Evolutionary conservation across 1,140 invertebrate genomes (phyloP).

Genomic region (Hylaeus volcanicus): DNA sequence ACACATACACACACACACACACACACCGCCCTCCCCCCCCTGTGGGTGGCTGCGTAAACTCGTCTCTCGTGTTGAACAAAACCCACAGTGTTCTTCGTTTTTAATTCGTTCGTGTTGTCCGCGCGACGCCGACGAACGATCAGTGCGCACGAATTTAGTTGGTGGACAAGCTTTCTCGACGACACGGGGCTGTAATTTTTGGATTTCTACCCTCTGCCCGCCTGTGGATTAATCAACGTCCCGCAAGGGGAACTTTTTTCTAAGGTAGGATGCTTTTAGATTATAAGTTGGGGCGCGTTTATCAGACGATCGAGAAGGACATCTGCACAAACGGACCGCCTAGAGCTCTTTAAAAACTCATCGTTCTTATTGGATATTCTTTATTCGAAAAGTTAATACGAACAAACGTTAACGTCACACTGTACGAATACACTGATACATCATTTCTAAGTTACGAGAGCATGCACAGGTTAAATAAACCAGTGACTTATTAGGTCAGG

Average conservation of each 20-base stretch:
- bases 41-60: conserved; percentile 24
- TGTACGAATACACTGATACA: too few relatives aligned
- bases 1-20: too few relatives aligned
- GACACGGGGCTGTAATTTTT: conserved; percentile 26
- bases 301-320: too few relatives aligned
- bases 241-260: conserved; percentile 42
- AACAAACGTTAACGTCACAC: too few relatives aligned
- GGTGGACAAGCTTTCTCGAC: conserved; percentile 31
- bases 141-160: conserved; percentile 58
- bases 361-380: too few relatives aligned
- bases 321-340: too few relatives aligned
- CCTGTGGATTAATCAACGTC: conserved; percentile 56
- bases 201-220: conserved; percentile 41
- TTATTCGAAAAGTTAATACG: too few relatives aligned
- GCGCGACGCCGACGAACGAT: conserved; percentile 30
- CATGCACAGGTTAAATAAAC: too few relatives aligned
- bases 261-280: conserved; percentile 26
- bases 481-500: too few relatives aligned
- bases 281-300: too few relatives aligned
- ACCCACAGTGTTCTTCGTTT: conserved; percentile 14
- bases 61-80: conserved; percentile 1
- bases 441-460: too few relatives aligned
- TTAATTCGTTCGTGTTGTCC: conserved; percentile 20
- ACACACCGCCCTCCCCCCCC: neutral
- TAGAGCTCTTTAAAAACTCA: too few relatives aligned